Base-by-base conservation (phyloP, 2,113 vertebrate genomes). In the Gobio gobio region DNA sequence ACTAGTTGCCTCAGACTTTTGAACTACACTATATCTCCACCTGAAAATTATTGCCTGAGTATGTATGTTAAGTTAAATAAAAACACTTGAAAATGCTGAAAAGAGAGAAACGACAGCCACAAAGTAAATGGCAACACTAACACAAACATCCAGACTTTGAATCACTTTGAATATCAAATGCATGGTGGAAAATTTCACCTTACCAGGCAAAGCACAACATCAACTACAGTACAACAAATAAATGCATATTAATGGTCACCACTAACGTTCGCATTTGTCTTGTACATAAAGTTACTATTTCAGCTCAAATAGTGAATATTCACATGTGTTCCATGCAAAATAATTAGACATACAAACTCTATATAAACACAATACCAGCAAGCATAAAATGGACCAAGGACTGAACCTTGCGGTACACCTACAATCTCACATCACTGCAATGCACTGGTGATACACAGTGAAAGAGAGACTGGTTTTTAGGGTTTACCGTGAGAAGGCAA, bases 401-500 rank as follows among this genome's bases (percentile, higher is more conserved):
- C 85, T 74, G 74, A 88, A 88, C 89, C 88, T 75, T 91, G 87
- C 83, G 83, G 88, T 75, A 91, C 88, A 88, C 90, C 89, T 90
- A 85, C 91, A 87, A 92, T 86, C 82, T 8, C 16, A 91, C 86
- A 86, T 89, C 85, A 93, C 56, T 91, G 92, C 91, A 88, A 83
- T 29, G 79, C 64, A 92, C 87, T 58, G 61, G 79, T 81, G 45
- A 90, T 78, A 64, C 26, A 90, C 88, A 91, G 51, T 64, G 29
- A 43, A 36, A 75, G 51, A 89, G 47, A 84, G 33, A 72, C 33
- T 29, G 29, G 86, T 87, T 90, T 43, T 29, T 54, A 79, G 59
- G 88, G 51, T 89, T 95, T 95, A 95, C 95, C 94, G 91, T 95
- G 85, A 91, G 90, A 89, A 88, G 92, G 92, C 90, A 95, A 94